Evolutionary conservation across 2,888 invertebrate species (phyloP), one percentile per base, ranked within the genome.

Genomic region (Megaustenia siamemsis): DNA sequence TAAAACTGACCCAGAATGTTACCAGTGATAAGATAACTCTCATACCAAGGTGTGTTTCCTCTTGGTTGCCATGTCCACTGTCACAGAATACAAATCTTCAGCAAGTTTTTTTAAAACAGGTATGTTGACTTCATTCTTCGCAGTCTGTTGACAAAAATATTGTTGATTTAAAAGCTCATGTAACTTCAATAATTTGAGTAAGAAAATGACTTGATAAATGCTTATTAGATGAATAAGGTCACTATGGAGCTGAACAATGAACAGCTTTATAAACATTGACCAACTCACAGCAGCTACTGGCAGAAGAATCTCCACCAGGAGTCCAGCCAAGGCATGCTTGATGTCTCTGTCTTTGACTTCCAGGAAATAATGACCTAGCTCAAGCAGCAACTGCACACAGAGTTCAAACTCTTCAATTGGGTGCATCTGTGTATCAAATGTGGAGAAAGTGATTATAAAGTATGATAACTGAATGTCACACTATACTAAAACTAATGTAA

Each of bases 401-500:
- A 98, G 98, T 93, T 99, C 99, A 94, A 99, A 99, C 94, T 99
- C 99, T 94, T 99, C 99, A 86, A 99, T 99, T 0, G 99, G 99
- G 79, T 98, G 99, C 98, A 99, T 99, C 96, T 96, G 90, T 82
- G 94, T 93, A 86, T 83, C 68, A 80, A 38, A 21, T 35, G n/a
- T 1, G 32, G 24, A 56, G 43, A 80, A 35, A n/a, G n/a, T n/a
- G n/a, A n/a, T n/a, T n/a, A n/a, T n/a, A n/a, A n/a, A n/a, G n/a
- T n/a, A n/a, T n/a, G n/a, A n/a, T n/a, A n/a, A n/a, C n/a, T n/a
- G n/a, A n/a, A n/a, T n/a, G n/a, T n/a, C n/a, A n/a, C n/a, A n/a
- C n/a, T n/a, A n/a, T n/a, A n/a, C n/a, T n/a, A n/a, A n/a, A n/a
- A n/a, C n/a, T n/a, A n/a, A n/a, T n/a, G n/a, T n/a, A n/a, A n/a